Conservation (phyloP, 1,140 invertebrate genomes). For the Drosophila nikananu region DNA sequence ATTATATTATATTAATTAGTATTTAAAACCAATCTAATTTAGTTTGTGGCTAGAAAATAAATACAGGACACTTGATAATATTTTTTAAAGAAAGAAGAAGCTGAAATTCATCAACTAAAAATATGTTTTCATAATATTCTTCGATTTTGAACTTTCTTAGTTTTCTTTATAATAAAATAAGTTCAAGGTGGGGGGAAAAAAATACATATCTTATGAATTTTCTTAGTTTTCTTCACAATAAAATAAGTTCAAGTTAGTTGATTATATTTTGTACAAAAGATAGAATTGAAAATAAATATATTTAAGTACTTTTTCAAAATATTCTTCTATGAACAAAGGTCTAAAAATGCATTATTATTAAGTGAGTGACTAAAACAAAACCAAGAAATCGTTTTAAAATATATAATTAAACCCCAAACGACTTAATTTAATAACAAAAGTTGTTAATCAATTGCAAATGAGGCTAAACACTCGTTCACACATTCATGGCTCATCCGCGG, state of each 20-base stretch:
- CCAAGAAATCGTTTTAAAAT: not conserved
- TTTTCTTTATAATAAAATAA: too few species aligned
- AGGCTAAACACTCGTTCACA: constrained; percentile 6
- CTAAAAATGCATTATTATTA: not conserved
- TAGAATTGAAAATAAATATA: not conserved
- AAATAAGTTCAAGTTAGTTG: too few species aligned
- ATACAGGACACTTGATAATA: not conserved
- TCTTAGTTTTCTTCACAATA: too few species aligned
- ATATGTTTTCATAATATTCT: too few species aligned
- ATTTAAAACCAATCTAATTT: too few species aligned
- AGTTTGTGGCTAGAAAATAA: not conserved
- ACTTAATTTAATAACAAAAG: constrained; percentile 4
- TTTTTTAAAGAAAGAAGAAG: not conserved
- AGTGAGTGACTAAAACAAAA: not conserved
- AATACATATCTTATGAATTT: too few species aligned
- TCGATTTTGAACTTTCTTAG: too few species aligned
- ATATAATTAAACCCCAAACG: not conserved
- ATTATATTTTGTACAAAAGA: too few species aligned
- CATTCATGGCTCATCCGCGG: constrained; percentile 7
- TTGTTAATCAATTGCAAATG: constrained; percentile 11
- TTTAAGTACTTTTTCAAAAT: not conserved
- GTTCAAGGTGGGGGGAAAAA: too few species aligned
- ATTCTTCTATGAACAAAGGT: not conserved
- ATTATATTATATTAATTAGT: too few species aligned
- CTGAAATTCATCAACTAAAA: too few species aligned